Evolutionary conservation across 2,797 vertebrate species (phyloP), one percentile per base, ranked within the genome.

Genomic region (Cyclopterus lumpus): DNA sequence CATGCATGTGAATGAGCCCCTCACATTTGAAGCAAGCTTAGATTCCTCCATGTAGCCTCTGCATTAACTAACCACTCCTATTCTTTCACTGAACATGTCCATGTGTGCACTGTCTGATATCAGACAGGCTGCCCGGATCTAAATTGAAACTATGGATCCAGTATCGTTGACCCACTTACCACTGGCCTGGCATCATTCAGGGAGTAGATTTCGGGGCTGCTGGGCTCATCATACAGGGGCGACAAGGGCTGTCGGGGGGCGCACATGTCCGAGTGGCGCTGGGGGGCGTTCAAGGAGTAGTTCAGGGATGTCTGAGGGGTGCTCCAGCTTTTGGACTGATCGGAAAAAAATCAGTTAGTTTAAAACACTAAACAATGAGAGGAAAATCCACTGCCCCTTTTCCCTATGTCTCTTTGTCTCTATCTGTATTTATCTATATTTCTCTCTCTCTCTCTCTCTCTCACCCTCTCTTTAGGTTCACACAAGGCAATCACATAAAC

Each of bases 151-250:
- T 68, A 26, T 77, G 68, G 88, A 88, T 94, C 80, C 80, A 71
- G 84, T 94, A 82, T 91, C 92, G 10, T 34, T 92, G 93, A 87
- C 92, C 91, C 89, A 93, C 94, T 95, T 95, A 96, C 95, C 90
- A 58, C 38, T 5, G 87, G 79, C 55, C 80, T 81, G 65, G 81
- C 80, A 32, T 94, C 91, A 59, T 93, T 76, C 77, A 92, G 88
- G 55, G 90, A 86, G 84, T 93, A 93, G 88, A 92, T 90, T 76
- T 93, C 94, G 2, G 97, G 96, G 0, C 93, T 93, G 81, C 91
- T 94, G 64, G 97, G 97, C 71, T 96, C 96, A 0, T 95, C 92
- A 2, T 95, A 96, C 67, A 96, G 86, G 0, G 96, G 96, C 0
- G 96, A 97, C 67, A 93, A 79, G 11, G 96, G 93, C 76, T 94